These are phyloP conservation scores for Gryllus longicercus DNA, from an alignment of 2,888 invertebrate genomes.

Conservation along the genomic window DNA sequence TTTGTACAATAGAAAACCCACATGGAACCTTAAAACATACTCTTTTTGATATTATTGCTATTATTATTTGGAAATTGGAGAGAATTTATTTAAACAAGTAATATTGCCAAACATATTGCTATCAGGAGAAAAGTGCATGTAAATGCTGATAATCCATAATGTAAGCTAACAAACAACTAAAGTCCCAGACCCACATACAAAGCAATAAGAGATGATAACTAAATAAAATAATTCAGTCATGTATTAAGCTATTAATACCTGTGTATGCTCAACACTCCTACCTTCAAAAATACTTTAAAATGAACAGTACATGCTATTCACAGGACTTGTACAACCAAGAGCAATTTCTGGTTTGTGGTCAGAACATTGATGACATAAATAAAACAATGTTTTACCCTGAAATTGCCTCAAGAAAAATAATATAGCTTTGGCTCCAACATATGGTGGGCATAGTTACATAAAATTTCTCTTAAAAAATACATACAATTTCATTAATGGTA, in stretches of 20 bases:
- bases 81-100: neutral
- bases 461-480: no score
- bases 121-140: neutral
- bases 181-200: no score
- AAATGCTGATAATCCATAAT: no score
- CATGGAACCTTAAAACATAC: neutral
- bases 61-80: neutral
- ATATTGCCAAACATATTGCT: neutral
- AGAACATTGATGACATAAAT: slow-evolving; percentile 27
- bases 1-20: slow-evolving; percentile 6
- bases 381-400: slow-evolving; percentile 20
- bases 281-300: neutral
- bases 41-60: neutral
- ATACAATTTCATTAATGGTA: no score
- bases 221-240: neutral
- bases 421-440: slow-evolving; percentile 11
- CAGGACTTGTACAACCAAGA: slow-evolving; percentile 30
- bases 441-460: neutral
- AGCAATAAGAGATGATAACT: no score
- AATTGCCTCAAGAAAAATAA: slow-evolving; percentile 22
- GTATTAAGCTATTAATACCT: neutral
- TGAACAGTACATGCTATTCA: neutral
- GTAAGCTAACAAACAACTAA: no score
- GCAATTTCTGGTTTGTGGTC: slow-evolving; percentile 34
- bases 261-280: neutral